Evolutionary conservation across 2,113 vertebrate species (phyloP).

Genomic region (Hippotragus niger): DNA sequence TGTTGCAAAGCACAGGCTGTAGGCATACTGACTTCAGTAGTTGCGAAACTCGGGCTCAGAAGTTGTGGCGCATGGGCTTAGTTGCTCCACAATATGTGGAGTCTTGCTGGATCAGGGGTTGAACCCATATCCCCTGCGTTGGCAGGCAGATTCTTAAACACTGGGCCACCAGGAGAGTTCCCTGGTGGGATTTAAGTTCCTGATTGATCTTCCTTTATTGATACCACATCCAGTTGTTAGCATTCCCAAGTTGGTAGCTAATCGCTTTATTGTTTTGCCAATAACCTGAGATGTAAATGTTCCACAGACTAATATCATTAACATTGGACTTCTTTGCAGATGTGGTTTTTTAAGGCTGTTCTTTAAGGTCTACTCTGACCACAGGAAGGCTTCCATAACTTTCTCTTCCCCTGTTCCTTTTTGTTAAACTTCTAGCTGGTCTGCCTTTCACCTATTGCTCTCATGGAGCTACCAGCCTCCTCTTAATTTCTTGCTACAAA

Average conservation of each 20-base stretch:
- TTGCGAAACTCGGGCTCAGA: not conserved
- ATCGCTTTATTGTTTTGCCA: not conserved
- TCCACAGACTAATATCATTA: not conserved
- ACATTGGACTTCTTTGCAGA: not conserved
- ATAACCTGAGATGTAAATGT: not conserved
- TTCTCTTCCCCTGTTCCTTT: not conserved
- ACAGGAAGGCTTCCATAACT: not conserved
- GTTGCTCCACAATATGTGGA: not conserved
- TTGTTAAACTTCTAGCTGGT: not conserved
- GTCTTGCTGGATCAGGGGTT: not conserved
- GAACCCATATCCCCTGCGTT: not conserved
- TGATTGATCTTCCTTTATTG: not conserved
- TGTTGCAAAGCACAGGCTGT: not conserved
- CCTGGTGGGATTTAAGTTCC: not conserved
- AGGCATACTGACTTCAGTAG: not conserved
- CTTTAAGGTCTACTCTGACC: not conserved
- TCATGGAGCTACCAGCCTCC: not conserved
- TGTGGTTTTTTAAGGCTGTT: not conserved
- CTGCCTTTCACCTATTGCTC: not conserved
- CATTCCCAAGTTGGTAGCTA: not conserved
- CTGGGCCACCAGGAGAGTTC: not conserved
- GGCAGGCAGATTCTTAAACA: not conserved
- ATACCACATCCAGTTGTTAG: not conserved
- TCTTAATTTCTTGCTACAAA: not conserved
- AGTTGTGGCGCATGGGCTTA: not conserved